Evolutionary conservation across 1,140 invertebrate genomes (phyloP).

Genomic region (Drosophila truncata): DNA sequence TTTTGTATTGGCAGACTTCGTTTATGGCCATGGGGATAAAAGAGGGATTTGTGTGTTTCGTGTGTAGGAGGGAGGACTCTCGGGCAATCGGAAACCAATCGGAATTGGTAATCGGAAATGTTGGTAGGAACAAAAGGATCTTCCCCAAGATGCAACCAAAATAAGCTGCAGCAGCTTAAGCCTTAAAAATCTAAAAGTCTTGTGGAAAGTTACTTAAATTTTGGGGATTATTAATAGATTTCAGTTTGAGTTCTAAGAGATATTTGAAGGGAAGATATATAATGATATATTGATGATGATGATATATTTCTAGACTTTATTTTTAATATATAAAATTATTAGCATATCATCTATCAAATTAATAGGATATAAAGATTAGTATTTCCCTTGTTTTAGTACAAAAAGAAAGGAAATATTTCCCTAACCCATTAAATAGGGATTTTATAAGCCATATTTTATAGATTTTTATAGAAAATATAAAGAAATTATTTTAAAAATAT

Average conservation of each 20-base stretch:
- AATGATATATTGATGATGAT: no score
- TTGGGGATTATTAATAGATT: not conserved
- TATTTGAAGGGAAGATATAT: no score
- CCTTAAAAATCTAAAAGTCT: no score
- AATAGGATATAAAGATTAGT: not conserved
- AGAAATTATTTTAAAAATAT: no score
- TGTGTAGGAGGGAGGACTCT: conserved; percentile 25
- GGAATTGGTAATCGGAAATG: conserved; percentile 55
- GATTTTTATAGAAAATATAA: no score
- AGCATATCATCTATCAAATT: not conserved
- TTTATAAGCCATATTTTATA: no score
- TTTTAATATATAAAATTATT: no score
- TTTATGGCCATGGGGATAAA: conserved; percentile 47
- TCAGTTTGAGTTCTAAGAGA: not conserved
- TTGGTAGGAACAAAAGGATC: conserved; percentile 24
- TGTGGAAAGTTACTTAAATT: no score
- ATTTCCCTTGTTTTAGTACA: not conserved
- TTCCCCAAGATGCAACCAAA: conserved; percentile 1
- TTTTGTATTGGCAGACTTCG: conserved; percentile 54
- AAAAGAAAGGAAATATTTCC: not conserved
- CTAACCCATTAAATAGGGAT: not conserved
- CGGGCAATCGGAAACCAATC: conserved; percentile 53
- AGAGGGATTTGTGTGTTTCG: conserved; percentile 35
- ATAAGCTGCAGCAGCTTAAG: not conserved
- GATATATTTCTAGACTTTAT: no score